These are phyloP conservation scores for Sturmia bella DNA, from an alignment of 2,888 invertebrate genomes.

Conservation along the genomic window DNA sequence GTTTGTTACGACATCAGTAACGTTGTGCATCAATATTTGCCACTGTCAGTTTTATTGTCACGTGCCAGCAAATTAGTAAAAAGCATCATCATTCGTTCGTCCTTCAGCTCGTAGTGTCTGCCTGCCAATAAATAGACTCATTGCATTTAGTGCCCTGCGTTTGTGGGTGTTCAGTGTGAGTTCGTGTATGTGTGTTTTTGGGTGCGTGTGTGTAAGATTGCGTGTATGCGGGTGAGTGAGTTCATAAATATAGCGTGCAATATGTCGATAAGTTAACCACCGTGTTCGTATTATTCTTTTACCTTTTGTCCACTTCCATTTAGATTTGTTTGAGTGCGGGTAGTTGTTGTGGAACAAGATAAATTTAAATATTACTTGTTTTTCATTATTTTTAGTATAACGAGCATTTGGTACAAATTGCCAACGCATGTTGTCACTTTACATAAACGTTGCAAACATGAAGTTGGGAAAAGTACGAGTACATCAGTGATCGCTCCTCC, in stretches of 20 bases:
- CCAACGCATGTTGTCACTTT: slow-evolving; percentile 67
- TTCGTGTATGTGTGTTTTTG: background rate
- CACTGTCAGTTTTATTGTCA: slow-evolving; percentile 74
- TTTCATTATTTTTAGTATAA: slow-evolving; percentile 56
- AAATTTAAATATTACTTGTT: slow-evolving; percentile 68
- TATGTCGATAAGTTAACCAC: slow-evolving; percentile 68
- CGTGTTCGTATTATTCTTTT: slow-evolving; percentile 25
- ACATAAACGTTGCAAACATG: slow-evolving; percentile 60
- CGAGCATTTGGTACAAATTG: slow-evolving; percentile 58
- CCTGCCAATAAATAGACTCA: background rate
- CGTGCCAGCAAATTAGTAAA: slow-evolving; percentile 81
- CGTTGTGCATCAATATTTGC: slow-evolving; percentile 19
- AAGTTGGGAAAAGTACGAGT: slow-evolving; percentile 30
- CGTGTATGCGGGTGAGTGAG: slow-evolving; percentile 24
- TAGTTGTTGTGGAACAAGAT: slow-evolving; percentile 33
- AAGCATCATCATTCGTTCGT: slow-evolving; percentile 71
- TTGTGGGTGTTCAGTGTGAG: background rate
- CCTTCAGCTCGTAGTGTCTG: slow-evolving; percentile 65
- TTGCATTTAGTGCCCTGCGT: background rate
- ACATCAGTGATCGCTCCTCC: slow-evolving; percentile 19
- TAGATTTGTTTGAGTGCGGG: background rate
- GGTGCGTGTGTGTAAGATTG: background rate
- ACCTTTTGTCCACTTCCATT: slow-evolving; percentile 13
- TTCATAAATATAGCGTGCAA: slow-evolving; percentile 49
- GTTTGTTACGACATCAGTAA: background rate